Base-by-base conservation (phyloP, 2,888 invertebrate genomes). In the Mesopsocus fuscifrons region DNA sequence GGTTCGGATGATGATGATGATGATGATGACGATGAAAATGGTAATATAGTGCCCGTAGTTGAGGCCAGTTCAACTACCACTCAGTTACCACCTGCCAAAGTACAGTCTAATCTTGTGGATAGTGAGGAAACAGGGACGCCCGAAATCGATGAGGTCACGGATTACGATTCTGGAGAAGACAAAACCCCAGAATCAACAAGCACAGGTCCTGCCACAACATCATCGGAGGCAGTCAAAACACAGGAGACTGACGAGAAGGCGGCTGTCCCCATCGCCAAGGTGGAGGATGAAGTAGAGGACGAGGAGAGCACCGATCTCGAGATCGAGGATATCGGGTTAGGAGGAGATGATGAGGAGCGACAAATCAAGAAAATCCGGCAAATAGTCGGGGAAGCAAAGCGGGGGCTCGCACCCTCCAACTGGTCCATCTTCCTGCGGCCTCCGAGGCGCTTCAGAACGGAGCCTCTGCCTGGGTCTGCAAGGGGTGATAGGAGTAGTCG, bases 1-100 rank as follows among this genome's bases (percentile, higher is more conserved):
- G 26, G 6, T 26, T 26, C 11, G 26, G 44, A 45, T 18, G 48
- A 48, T 8, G 49, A 49, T 30, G 48, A 49, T 4, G 46, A 49
- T 8, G 47, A 48, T 20, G 41, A 49, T 17, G 48, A 46, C 22
- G 45, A 46, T 23, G 43, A 44, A 13, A 42, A 40, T 11, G 38
- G 32, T 31, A 41, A 44, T 31, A 42, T 42, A 43, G 34, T 26
- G 11, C 26, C 26, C 26, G 26, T 9, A 26, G 26, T 26, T 26
- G 8, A 26, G 26, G 4, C 40, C 20, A 8, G 41, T 23, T 44
- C 34, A 13, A 15, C 42, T 2, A 34, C 13, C 16, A 40, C 6
- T 2, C 40, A 44, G 13, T 23, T 40, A 17, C 16, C 8, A 16
- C 16, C 18, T 13, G 11, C 9, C 11, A 40, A 40, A 23, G 21